These are phyloP conservation scores for Cantharis lateralis DNA, from an alignment of 2,888 invertebrate genomes.

Conservation along the genomic window DNA sequence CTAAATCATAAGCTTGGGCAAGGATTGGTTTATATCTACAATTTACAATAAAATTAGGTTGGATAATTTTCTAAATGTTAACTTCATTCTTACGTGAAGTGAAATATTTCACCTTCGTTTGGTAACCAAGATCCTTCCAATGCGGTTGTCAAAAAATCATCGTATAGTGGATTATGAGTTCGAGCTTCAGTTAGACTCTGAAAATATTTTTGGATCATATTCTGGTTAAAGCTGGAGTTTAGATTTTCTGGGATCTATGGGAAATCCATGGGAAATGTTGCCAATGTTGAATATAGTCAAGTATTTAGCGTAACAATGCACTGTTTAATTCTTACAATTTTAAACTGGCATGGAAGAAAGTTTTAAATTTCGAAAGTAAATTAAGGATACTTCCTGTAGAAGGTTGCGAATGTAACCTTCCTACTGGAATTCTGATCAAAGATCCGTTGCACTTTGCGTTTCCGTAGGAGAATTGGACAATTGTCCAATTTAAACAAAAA, in stretches of 20 bases:
- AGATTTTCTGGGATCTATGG: no score
- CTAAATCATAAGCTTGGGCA: neutral
- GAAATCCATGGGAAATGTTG: no score
- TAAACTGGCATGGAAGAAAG: no score
- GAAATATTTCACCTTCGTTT: slow-evolving; percentile 19
- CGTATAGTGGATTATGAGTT: neutral
- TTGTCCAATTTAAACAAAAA: neutral
- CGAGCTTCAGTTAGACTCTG: slow-evolving; percentile 30
- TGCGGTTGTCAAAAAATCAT: slow-evolving; percentile 14
- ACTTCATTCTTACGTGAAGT: slow-evolving; percentile 21
- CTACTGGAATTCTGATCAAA: no score
- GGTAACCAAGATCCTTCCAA: slow-evolving; percentile 23
- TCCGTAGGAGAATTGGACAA: neutral
- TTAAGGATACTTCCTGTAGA: no score
- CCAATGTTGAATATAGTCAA: no score
- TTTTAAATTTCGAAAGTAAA: no score
- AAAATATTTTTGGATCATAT: no score
- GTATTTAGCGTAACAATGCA: no score
- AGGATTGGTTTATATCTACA: slow-evolving; percentile 3
- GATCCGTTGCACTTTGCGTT: neutral
- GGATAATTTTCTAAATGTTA: neutral
- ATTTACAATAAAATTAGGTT: neutral
- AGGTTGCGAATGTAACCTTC: no score
- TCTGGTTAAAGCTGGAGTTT: no score
- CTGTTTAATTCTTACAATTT: no score